A percentile compares a stretch with the other conserved stretches of the same genome.
These are phyloP conservation scores for Zele albiditarsus DNA, from an alignment of 2,888 invertebrate species.

Conservation along the genomic window DNA sequence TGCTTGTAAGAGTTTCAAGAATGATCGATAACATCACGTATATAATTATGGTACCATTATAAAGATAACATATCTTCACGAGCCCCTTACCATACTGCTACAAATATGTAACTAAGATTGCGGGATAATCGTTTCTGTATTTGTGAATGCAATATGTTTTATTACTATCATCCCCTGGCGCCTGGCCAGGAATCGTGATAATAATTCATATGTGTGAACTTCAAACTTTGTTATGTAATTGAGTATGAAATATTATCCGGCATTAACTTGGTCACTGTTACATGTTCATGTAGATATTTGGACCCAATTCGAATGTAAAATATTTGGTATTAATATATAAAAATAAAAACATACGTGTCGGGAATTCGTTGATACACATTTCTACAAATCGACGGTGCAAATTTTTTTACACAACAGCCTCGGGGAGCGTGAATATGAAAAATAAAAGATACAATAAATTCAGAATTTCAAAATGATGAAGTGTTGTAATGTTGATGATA, in stretches of 20 bases:
- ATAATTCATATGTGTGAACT: not conserved
- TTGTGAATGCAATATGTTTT: not conserved
- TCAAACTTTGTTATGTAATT: not conserved
- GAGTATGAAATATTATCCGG: not conserved
- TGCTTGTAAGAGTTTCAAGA: not conserved
- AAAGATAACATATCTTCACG: no score
- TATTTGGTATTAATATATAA: not conserved
- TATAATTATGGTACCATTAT: constrained; percentile 7
- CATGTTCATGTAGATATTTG: no score
- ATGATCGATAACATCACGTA: constrained; percentile 36
- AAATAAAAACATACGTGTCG: not conserved
- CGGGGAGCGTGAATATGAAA: no score
- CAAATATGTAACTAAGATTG: not conserved
- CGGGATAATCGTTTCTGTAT: not conserved
- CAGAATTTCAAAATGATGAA: constrained; percentile 8
- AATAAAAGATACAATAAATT: not conserved
- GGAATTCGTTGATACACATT: no score
- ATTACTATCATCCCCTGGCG: not conserved
- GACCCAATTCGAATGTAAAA: not conserved
- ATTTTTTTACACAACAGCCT: no score
- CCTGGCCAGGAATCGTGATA: not conserved
- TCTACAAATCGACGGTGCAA: no score
- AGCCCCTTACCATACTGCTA: no score
- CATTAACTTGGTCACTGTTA: not conserved
- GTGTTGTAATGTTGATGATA: constrained; percentile 24